phyloP scores from a whole-genome alignment of 2,797 vertebrate species.

The Ispidina picta region DNA sequence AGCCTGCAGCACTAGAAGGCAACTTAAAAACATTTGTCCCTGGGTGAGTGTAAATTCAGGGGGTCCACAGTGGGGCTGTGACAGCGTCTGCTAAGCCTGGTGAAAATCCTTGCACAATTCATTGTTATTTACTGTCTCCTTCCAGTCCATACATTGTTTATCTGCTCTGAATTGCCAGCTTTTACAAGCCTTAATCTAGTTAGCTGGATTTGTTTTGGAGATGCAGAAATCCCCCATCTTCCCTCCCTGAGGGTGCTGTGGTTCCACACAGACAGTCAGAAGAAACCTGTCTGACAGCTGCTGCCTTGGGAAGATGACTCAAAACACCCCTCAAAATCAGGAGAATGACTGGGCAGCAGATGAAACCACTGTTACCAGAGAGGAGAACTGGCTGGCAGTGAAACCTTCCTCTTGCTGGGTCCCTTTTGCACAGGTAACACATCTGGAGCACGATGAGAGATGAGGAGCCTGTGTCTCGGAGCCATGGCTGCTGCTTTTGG shows the following conservation, averaged over 20 bases:
- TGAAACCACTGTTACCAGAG: not conserved
- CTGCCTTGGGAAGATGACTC: constrained; percentile 46
- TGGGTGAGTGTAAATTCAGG: not conserved
- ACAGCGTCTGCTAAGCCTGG: not conserved
- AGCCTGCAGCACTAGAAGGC: not conserved
- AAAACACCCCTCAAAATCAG: not conserved
- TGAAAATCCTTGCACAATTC: not conserved
- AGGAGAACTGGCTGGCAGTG: not conserved
- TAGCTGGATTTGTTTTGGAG: not conserved
- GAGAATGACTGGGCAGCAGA: not conserved
- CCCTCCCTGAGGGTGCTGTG: constrained; percentile 2
- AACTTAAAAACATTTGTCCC: not conserved
- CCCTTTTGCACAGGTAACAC: not conserved
- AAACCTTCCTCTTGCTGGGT: not conserved
- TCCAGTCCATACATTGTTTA: not conserved
- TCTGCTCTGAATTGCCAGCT: not conserved
- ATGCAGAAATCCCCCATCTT: not conserved
- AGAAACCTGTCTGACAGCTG: constrained; percentile 64
- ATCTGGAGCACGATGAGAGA: not conserved
- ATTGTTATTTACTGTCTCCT: not conserved
- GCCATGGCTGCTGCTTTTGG: not conserved
- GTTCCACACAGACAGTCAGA: constrained; percentile 52
- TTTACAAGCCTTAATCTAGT: not conserved
- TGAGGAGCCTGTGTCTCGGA: not conserved
- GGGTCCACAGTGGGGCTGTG: not conserved